Base-by-base conservation (phyloP, 2,888 invertebrate genomes). In the Xanthia togata region DNA sequence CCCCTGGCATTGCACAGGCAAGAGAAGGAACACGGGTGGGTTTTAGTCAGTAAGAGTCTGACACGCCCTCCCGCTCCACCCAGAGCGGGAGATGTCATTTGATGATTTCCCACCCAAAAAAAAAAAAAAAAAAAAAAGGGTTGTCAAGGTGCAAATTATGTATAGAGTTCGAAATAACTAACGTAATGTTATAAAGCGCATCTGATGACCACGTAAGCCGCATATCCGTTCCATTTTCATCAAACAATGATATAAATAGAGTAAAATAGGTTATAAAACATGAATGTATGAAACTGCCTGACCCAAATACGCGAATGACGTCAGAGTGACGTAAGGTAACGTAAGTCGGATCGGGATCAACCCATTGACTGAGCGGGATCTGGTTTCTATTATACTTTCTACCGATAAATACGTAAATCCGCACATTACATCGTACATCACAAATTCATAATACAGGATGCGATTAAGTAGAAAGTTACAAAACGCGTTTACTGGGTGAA, bases 271-370 rank as follows among this genome's bases (percentile, higher is more conserved):
- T 92, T 93, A 92, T 95, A 94, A 93, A 94, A 93, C 91, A 92
- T 90, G 91, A 89, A 90, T 92, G 92, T 93, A 94, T 93, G 93
- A 85, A 93, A 92, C 93, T 93, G 91, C 90, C 92, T 95, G 96
- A 96, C 95, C 96, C 91, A 94, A 95, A 95, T 95, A 93, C 88
- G 87, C 81, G 89, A 88, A 91, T 96, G 96, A 96, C 96, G 96
- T 91, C 88, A 86, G 88, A 87, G 90, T 94, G 94, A 96, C 94
- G 95, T 95, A 93, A 95, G 87, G 84, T 85, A 84, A 89, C 91
- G 91, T 91, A 91, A 93, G 81, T 78, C 85, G 86, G 88, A 87
- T 87, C 88, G 88, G 89, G 90, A 92, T 91, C 81, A 92, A 87
- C 89, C 90, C 93, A 91, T 90, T 91, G 87, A 91, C 88, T 90